Evolutionary conservation across 2,888 invertebrate genomes (phyloP), one percentile per base, ranked within the genome.

Genomic region (Protophormia terraenovae): DNA sequence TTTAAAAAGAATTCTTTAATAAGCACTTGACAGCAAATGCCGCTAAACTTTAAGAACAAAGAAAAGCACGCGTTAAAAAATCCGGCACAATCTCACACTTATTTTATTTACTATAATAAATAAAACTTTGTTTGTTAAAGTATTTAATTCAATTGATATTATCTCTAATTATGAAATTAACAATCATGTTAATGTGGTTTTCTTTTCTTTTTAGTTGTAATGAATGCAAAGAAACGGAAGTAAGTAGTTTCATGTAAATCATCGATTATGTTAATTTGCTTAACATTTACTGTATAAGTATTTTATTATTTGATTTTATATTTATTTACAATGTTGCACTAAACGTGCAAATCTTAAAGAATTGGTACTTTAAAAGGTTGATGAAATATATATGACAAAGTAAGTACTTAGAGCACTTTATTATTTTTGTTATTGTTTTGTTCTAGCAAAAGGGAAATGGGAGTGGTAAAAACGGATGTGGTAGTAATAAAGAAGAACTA

Each of bases 131-230:
- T 66, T 66, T 41, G 14, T 45, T 67, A 32, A 77, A 60, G 35
- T 12, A 19, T 69, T 69, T 60, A 60, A 69, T 50, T 78, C 29
- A 27, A 58, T 29, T 27, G 10, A 71, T 72, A 76, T 77, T 77
- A 71, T 27, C 45, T 64, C 29, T 45, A 38, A 58, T 77, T 83
- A 58, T 72, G 24, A 77, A 64, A 71, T 83, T 77, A 77, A 71
- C 82, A 77, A 12, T 58, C 64, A 72, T 83, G 76, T 77, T 71
- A 71, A 77, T 77, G 27, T 27, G 38, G 0, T 67, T n/a, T n/a
- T n/a, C n/a, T n/a, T n/a, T n/a, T n/a, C n/a, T n/a, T 53, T 66
- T 47, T 38, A 66, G 66, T 32, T 38, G 53, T 69, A 62, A 69
- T 58, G 38, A 76, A 27, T 14, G n/a, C 2, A 47, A 45, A 35